Conservation (phyloP, 2,888 invertebrate genomes). For the Eupithecia inturbata region DNA sequence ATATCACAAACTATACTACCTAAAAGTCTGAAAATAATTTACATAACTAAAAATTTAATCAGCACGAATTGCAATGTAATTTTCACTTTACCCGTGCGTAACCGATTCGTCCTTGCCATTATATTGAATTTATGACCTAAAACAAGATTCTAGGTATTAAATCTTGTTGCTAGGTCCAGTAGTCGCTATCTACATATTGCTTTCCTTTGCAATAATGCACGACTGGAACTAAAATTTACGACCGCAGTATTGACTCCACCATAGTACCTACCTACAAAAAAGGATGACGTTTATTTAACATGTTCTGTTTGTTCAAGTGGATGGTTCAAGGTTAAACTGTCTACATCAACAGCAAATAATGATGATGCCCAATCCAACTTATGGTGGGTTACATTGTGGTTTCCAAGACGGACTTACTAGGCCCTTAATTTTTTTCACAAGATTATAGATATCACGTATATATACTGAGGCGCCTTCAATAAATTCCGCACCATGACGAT, state of each 20-base stretch:
- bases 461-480: not conserved
- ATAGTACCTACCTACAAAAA: not conserved
- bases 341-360: not conserved
- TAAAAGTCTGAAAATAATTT: not conserved
- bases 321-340: constrained; percentile 3
- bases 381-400: not conserved
- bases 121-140: not conserved
- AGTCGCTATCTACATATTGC: not conserved
- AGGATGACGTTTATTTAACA: constrained; percentile 10
- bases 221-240: constrained; percentile 6
- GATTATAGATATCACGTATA: not conserved
- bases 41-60: not conserved
- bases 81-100: not conserved
- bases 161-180: not conserved
- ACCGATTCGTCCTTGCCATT: not conserved
- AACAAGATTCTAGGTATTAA: not conserved
- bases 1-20: not conserved
- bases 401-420: not conserved
- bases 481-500: constrained; percentile 15
- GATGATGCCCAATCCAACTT: not conserved
- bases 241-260: not conserved
- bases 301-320: constrained; percentile 15
- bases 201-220: constrained; percentile 2
- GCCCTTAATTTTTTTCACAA: not conserved
- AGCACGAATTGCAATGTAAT: not conserved